phyloP scores from a whole-genome alignment of 2,113 vertebrate genomes.

The Upupa epops region DNA sequence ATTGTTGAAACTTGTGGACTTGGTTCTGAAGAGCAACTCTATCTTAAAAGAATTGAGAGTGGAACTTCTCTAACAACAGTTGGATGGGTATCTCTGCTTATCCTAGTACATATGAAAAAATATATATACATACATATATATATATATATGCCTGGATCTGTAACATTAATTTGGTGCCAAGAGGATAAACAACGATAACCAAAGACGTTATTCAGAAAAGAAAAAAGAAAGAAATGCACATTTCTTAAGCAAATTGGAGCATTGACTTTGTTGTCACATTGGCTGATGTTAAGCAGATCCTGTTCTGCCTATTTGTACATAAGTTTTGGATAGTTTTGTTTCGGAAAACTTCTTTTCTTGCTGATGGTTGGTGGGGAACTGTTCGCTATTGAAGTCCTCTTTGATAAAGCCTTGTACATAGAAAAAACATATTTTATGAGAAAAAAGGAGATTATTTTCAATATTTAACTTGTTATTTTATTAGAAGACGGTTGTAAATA shows the following conservation, averaged over 20 bases:
- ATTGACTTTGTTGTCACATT: slow-evolving; percentile 60
- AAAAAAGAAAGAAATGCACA: slow-evolving; percentile 47
- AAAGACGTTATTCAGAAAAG: slow-evolving; percentile 52
- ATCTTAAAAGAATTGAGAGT: not conserved
- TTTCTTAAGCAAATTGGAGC: slow-evolving; percentile 46
- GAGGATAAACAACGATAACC: slow-evolving; percentile 12
- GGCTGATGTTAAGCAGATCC: slow-evolving; percentile 48
- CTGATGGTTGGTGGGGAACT: slow-evolving; percentile 59
- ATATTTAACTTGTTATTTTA: slow-evolving; percentile 85
- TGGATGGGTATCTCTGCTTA: slow-evolving; percentile 35
- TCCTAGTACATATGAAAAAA: not conserved
- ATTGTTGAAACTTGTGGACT: not conserved
- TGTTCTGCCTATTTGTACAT: slow-evolving; percentile 67
- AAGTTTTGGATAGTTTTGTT: slow-evolving; percentile 38
- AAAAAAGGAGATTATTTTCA: slow-evolving; percentile 80
- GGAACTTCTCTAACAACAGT: not conserved
- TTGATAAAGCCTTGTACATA: slow-evolving; percentile 79
- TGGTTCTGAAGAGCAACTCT: not conserved
- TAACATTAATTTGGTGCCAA: slow-evolving; percentile 47
- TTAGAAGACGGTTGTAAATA: slow-evolving; percentile 84
- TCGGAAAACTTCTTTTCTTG: slow-evolving; percentile 47
- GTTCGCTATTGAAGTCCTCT: slow-evolving; percentile 72
- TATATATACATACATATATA: not conserved
- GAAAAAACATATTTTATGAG: slow-evolving; percentile 83
- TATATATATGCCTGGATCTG: slow-evolving; percentile 35